Evolutionary conservation across 2,113 vertebrate species (phyloP), one percentile per base, ranked within the genome.

Genomic region (Pogonocichla stellata): DNA sequence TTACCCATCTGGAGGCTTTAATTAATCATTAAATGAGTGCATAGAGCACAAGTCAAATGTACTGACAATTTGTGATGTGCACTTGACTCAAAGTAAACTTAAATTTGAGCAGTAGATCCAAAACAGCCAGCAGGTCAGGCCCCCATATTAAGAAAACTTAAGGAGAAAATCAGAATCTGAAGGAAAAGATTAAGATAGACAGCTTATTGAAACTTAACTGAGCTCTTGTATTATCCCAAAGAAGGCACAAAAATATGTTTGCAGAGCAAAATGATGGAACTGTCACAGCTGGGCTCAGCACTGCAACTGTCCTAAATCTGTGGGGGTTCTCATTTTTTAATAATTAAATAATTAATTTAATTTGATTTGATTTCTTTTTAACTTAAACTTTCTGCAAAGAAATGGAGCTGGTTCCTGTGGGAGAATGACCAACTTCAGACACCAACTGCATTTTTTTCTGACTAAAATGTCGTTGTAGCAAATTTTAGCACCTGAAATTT

Each of bases 241-340:
- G 57, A 47, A 38, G 4, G 13, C 12, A 26, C 8, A 38, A 57
- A 90, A 34, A 2, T 66, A 28, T 1, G 0, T 24, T 9, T 15
- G 3, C 33, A 43, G 9, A 61, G 10, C 4, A 69, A 66, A 82
- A 26, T 26, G 6, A 18, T 40, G 19, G 64, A 89, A 47, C 29
- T 47, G 8, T 38, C 23, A 51, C 9, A 58, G 20, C 28, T 66
- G 58, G 33, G 7, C 12, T 90, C 9, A 31, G 13, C 33, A 4
- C 25, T 66, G 23, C 25, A 14, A 3, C 9, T 14, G 4, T 45
- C 54, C 12, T 69, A 42, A 65, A 36, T 42, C 42, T 70, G 10
- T 5, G 5, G 8, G 23, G 20, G 9, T 5, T 62, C 18, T 54
- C 5, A 19, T 25, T 84, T 81, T 60, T 64, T 45, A 16, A 47